Evolutionary conservation across 2,797 vertebrate species (phyloP), one percentile per base, ranked within the genome.

Genomic region (Microcaecilia unicolor): DNA sequence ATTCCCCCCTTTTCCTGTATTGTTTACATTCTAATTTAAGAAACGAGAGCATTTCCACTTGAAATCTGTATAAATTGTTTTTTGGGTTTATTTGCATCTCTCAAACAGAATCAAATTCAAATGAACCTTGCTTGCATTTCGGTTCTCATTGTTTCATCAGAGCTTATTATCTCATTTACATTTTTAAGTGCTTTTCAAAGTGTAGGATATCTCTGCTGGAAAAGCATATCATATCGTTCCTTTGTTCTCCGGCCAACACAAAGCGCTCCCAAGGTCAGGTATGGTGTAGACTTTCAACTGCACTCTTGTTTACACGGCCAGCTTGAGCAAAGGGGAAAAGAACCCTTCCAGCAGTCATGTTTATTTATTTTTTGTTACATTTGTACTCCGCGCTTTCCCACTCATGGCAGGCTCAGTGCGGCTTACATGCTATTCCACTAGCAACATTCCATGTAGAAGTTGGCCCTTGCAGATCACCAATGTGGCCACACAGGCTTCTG

Each of bases 101-200:
- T 51, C 35, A 42, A 37, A 59, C 25, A 43, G 42, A 57, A 61
- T 57, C 37, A 48, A 46, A 33, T 10, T n/a, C n/a, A 22, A 44
- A 16, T 31, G 37, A 42, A 47, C 34, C 40, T 32, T 60, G n/a
- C 56, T 21, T n/a, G n/a, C 33, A 51, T 34, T 27, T n/a, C 23
- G 42, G 29, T 24, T 34, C 61, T 31, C 49, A 8, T 34, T 58
- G 52, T 67, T 58, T 49, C 35, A 39, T 5, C 12, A 25, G 33
- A 55, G 44, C 37, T 61, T 48, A 48, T 55, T 55, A 61, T 61
- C 59, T 64, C 62, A 56, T 66, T 74, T 67, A 50, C 36, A 60
- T 56, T 54, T 76, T 71, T 60, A 63, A 71, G 55, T 64, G 63
- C 45, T 51, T 63, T 76, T 64, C 38, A 61, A 68, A 66, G 54